A percentile compares a stretch with the other conserved stretches of the same genome.
Conservation (phyloP, 2,888 invertebrate genomes). For the Drosophila engyochracea region DNA sequence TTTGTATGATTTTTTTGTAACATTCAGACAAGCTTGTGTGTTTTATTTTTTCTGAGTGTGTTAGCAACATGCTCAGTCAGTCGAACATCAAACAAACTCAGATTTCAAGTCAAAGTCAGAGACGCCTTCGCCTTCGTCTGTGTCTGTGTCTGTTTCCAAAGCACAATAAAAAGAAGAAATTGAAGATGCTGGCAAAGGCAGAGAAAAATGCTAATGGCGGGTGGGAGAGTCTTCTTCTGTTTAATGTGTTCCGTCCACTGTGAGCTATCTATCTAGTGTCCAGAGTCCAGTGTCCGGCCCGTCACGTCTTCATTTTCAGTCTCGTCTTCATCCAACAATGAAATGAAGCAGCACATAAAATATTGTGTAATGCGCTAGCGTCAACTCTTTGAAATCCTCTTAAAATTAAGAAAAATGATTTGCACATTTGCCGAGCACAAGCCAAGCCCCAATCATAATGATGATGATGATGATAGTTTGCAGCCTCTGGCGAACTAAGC, state of each 20-base stretch:
- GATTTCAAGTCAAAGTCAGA: constrained; percentile 31
- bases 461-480: constrained; percentile 2
- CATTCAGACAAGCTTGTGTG: background rate
- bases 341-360: constrained; percentile 48
- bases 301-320: constrained; percentile 37
- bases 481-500: constrained; percentile 5
- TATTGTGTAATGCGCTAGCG: constrained; percentile 47
- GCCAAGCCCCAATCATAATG: constrained; percentile 6
- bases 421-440: constrained; percentile 64
- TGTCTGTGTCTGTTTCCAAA: constrained; percentile 13
- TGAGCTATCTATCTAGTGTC: constrained; percentile 28
- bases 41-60: background rate
- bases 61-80: constrained; percentile 51
- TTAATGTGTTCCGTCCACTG: constrained; percentile 26
- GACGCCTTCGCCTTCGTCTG: background rate
- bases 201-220: constrained; percentile 17
- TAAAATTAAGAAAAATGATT: constrained; percentile 78
- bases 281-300: constrained; percentile 16
- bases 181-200: constrained; percentile 6
- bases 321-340: constrained; percentile 15
- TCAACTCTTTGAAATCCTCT: constrained; percentile 57
- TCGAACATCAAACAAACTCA: constrained; percentile 63
- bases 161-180: constrained; percentile 8
- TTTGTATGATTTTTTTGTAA: background rate
- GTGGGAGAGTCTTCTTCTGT: constrained; percentile 19